Percentiles rank a stretch among this genome's conserved stretches.
Conservation (phyloP, 2,888 invertebrate genomes). For the Koerneria pararmatus region DNA sequence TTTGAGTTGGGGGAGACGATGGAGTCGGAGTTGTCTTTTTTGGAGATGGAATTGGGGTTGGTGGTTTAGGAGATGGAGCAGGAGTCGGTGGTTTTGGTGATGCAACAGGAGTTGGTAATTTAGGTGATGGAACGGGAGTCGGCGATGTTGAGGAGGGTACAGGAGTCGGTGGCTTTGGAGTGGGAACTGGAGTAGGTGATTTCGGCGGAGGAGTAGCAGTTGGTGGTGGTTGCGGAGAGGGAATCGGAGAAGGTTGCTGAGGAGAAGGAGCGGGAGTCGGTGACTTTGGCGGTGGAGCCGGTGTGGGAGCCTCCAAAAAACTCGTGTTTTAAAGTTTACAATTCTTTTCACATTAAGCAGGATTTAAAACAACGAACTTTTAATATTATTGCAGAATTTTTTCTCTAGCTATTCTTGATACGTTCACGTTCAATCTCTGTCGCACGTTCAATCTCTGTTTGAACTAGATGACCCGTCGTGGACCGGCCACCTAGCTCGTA, state of each 20-base stretch:
- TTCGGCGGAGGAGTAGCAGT: constrained; percentile 8
- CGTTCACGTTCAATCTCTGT: no score
- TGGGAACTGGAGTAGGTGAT: constrained; percentile 1
- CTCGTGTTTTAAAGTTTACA: no score
- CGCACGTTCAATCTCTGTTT: no score
- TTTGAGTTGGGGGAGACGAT: no score
- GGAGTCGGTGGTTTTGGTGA: not conserved
- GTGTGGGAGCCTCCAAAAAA: not conserved
- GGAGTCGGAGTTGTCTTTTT: no score
- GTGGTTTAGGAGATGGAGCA: not conserved
- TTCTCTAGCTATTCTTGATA: no score
- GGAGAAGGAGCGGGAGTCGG: constrained; percentile 1
- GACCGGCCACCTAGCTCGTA: no score
- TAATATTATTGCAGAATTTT: no score
- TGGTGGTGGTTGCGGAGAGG: not conserved
- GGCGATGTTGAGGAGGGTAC: constrained; percentile 21
- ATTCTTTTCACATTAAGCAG: no score
- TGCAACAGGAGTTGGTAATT: not conserved
- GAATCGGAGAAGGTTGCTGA: not conserved
- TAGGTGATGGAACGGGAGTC: no score
- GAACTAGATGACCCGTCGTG: no score
- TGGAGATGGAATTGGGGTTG: constrained; percentile 9
- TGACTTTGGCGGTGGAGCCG: constrained; percentile 18
- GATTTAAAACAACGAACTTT: no score
- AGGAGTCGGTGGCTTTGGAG: constrained; percentile 13